Evolutionary conservation across 2,113 vertebrate species (phyloP), one percentile per base, ranked within the genome.

Genomic region (Vidua macroura): DNA sequence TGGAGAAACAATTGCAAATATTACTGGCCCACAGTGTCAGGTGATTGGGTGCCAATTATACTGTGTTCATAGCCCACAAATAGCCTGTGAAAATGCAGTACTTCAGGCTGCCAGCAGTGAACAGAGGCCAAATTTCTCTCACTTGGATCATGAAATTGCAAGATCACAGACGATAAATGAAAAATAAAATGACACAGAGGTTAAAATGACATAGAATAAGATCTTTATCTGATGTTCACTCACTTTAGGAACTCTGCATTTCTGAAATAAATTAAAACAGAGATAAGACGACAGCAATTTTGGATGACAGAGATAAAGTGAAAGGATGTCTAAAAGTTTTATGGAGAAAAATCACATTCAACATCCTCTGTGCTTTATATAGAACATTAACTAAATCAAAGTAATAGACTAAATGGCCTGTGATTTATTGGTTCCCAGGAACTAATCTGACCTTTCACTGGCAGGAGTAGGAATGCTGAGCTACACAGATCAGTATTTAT

Each of bases 361-460:
- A 4, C 5, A 3, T 72, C 28, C 49, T 19, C 76, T 68, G 14
- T 41, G n/a, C 76, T 95, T 91, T 94, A 78, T 90, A 91, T 53
- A 83, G 90, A 93, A 75, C 9, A 31, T 81, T 37, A 92, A 88
- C 63, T 48, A 90, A 90, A 69, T 31, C 64, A 77, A 81, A 84
- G 85, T 62, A 80, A 70, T 37, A 66, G 75, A 64, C 46, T 46
- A 86, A 68, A 62, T 77, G 23, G 51, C 70, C 75, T 70, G 24
- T 86, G 86, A 92, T 88, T 92, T 94, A 90, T 37, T 86, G 49
- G 76, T 88, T 96, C 93, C 86, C 92, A 96, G 88, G 90, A 94
- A 82, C 88, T 85, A 84, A 19, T 48, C 35, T 86, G 80, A 88
- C 69, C 90, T 95, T 90, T 58, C 46, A 30, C 68, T 93, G 80